Evolutionary conservation across 2,797 vertebrate genomes (phyloP).

Genomic region (Hozukius guyotensis): DNA sequence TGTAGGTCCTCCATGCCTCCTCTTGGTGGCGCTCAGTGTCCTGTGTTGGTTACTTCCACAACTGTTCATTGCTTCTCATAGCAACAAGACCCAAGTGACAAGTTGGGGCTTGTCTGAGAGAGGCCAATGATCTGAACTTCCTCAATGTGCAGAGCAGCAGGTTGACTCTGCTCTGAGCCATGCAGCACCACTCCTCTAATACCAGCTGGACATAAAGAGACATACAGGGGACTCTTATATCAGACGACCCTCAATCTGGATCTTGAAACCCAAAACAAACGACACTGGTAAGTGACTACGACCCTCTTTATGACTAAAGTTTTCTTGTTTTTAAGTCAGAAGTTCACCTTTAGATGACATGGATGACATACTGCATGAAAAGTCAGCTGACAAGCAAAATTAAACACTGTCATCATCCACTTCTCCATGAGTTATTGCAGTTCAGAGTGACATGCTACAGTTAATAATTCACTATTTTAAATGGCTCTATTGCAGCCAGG

Average conservation of each 20-base stretch:
- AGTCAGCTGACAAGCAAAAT: neutral
- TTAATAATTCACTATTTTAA: neutral
- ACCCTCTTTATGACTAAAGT: neutral
- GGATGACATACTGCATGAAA: too few relatives aligned
- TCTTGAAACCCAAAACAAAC: neutral
- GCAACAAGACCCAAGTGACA: constrained; percentile 58
- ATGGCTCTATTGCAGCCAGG: neutral
- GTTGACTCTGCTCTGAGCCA: neutral
- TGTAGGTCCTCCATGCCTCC: constrained; percentile 4
- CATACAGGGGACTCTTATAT: neutral
- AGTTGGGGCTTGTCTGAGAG: constrained; percentile 58
- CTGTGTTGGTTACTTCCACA: neutral
- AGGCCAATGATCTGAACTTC: constrained; percentile 50
- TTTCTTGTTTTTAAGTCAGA: neutral
- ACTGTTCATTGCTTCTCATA: constrained; percentile 34
- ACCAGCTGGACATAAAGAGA: neutral
- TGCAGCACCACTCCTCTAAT: neutral
- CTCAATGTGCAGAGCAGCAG: constrained; percentile 35
- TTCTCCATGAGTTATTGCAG: neutral
- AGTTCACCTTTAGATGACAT: neutral
- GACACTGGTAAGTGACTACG: constrained; percentile 29
- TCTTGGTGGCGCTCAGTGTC: constrained; percentile 27
- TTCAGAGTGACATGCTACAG: too few relatives aligned
- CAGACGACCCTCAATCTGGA: neutral
- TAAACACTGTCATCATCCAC: neutral